A percentile compares a stretch with the other conserved stretches of the same genome.
phyloP scores from a whole-genome alignment of 2,888 invertebrate genomes.

The Alviniconcha strummeri region DNA sequence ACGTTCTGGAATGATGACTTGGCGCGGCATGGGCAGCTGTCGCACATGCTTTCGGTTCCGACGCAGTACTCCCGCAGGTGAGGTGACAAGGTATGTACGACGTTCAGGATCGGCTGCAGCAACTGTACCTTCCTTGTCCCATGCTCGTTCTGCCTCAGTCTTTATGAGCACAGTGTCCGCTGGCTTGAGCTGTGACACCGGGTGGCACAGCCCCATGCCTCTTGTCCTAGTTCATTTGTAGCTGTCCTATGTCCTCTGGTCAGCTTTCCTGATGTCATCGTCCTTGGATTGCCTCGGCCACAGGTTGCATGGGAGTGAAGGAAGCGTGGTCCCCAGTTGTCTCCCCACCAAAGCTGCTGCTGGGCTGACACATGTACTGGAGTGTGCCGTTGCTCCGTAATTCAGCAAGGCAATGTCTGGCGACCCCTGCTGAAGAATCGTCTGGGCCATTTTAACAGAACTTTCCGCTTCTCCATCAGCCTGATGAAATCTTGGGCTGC shows the following conservation, averaged over 20 bases:
- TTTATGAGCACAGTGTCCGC: slow-evolving; percentile 7
- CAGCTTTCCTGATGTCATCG: neutral
- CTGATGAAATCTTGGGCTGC: slow-evolving; percentile 28
- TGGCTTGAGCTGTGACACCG: neutral
- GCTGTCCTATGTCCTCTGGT: neutral
- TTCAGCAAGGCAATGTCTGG: slow-evolving; percentile 17
- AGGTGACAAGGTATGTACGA: slow-evolving; percentile 35
- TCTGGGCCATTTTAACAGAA: slow-evolving; percentile 20
- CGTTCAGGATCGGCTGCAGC: slow-evolving; percentile 22
- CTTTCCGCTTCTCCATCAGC: slow-evolving; percentile 24
- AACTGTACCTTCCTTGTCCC: slow-evolving; percentile 23
- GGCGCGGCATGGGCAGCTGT: too few species aligned
- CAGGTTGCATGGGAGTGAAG: neutral
- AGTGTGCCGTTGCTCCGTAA: slow-evolving; percentile 26
- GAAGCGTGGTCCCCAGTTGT: neutral
- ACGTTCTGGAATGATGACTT: too few species aligned
- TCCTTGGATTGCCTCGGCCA: neutral
- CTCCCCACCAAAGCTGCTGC: slow-evolving; percentile 11
- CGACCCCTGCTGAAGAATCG: neutral
- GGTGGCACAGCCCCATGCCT: neutral
- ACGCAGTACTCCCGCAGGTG: slow-evolving; percentile 18
- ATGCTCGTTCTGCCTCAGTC: too few species aligned
- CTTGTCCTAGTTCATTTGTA: slow-evolving; percentile 7
- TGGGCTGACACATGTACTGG: slow-evolving; percentile 10
- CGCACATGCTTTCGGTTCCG: neutral